A percentile compares a stretch with the other conserved stretches of the same genome.
Conservation (phyloP, 2,113 vertebrate species). For the Mesembrinibis cayennensis region DNA sequence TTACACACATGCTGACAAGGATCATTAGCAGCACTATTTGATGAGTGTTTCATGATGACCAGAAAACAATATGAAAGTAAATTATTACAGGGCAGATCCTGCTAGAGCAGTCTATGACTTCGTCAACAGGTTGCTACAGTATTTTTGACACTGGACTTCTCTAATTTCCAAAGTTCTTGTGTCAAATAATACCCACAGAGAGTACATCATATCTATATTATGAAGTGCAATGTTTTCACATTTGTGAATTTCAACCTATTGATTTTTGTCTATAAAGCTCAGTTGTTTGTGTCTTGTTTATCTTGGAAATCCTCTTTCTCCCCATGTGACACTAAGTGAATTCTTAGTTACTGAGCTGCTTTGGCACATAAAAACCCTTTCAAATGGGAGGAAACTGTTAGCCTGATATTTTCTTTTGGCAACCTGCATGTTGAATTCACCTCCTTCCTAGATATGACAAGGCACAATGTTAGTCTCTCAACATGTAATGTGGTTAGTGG, state of each 20-base stretch:
- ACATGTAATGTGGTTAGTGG: background rate
- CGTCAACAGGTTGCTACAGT: background rate
- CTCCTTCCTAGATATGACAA: background rate
- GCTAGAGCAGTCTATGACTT: background rate
- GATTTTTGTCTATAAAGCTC: background rate
- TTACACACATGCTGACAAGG: background rate
- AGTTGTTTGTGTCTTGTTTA: background rate
- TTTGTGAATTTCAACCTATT: background rate
- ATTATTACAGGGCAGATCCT: background rate
- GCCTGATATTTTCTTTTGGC: background rate
- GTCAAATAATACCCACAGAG: background rate
- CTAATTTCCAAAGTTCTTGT: background rate
- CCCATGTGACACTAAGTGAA: rapidly evolving
- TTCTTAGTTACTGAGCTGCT: background rate
- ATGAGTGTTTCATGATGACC: background rate
- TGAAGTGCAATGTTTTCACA: background rate
- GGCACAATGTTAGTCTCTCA: background rate
- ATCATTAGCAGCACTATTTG: background rate
- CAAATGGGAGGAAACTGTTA: background rate
- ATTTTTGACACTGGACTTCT: background rate
- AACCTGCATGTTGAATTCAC: background rate
- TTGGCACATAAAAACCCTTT: background rate
- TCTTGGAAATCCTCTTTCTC: background rate
- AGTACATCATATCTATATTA: background rate
- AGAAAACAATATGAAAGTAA: background rate